Evolutionary conservation across 2,113 vertebrate genomes (phyloP).

Genomic region (Canis aureus): DNA sequence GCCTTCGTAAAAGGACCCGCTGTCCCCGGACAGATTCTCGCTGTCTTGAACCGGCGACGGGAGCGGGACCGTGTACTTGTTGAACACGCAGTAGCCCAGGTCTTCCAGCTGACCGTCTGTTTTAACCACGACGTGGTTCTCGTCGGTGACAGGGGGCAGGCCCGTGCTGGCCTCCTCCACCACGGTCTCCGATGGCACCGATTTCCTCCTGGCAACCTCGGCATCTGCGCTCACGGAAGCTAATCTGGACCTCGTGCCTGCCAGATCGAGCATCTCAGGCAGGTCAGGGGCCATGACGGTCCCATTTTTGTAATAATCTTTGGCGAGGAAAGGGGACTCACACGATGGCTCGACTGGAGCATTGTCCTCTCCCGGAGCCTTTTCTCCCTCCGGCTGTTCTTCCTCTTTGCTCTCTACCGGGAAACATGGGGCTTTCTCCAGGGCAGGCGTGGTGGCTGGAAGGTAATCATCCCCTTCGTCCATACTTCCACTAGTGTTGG

Average conservation of each 20-base stretch:
- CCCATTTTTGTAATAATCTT: constrained; percentile 94
- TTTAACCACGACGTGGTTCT: constrained; percentile 90
- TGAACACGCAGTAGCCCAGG: constrained; percentile 98
- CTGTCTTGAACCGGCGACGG: constrained; percentile 95
- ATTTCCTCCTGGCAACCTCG: constrained; percentile 91
- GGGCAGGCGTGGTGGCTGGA: constrained; percentile 94
- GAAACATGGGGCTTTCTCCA: constrained; percentile 93
- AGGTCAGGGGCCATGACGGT: constrained; percentile 95
- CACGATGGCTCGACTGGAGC: constrained; percentile 87
- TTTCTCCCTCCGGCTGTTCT: constrained; percentile 75
- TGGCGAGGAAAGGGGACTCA: constrained; percentile 91
- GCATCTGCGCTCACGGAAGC: constrained; percentile 93
- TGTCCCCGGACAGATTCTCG: constrained; percentile 87
- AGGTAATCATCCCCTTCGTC: constrained; percentile 97
- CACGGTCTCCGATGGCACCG: constrained; percentile 89
- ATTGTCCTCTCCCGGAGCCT: constrained; percentile 81
- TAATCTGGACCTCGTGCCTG: constrained; percentile 93
- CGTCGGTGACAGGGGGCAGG: constrained; percentile 89
- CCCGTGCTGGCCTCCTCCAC: constrained; percentile 89
- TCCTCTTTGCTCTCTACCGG: constrained; percentile 89
- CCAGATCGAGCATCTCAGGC: constrained; percentile 98
- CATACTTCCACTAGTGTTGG: constrained; percentile 96
- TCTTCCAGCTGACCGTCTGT: constrained; percentile 97
- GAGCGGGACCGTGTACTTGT: constrained; percentile 98
- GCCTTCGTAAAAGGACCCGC: constrained; percentile 88